A percentile compares a stretch with the other conserved stretches of the same genome.
These are phyloP conservation scores for Numida meleagris DNA, from an alignment of 2,113 vertebrate genomes.

Conservation along the genomic window DNA sequence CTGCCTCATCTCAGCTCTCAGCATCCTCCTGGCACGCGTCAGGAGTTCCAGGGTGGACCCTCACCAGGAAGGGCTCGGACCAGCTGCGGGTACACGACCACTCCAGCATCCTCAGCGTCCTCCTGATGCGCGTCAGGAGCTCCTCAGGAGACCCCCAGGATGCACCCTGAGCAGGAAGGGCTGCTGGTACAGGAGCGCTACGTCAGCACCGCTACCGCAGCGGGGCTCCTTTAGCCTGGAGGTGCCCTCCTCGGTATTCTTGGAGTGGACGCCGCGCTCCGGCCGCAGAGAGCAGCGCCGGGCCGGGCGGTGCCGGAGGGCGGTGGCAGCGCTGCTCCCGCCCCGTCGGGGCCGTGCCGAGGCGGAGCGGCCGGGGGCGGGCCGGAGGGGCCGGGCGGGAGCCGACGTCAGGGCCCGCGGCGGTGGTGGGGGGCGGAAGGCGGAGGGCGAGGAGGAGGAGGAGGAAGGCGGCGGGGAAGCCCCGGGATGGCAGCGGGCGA, in stretches of 20 bases:
- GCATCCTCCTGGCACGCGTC: not conserved
- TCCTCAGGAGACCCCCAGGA: not conserved
- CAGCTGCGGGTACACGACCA: not conserved
- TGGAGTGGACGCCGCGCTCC: not conserved
- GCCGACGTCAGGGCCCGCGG: not conserved
- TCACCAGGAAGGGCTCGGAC: not conserved
- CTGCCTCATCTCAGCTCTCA: not conserved
- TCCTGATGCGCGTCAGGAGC: not conserved
- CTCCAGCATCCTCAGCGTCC: not conserved
- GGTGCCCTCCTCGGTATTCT: not conserved
- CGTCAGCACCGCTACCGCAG: not conserved
- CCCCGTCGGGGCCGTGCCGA: not conserved
- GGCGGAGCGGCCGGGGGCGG: not conserved
- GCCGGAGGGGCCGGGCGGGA: not conserved
- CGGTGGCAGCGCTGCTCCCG: not conserved
- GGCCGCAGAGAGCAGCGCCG: not conserved
- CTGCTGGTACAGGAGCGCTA: not conserved
- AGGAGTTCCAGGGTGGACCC: not conserved
- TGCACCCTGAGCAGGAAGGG: no score
- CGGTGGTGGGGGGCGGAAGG: not conserved
- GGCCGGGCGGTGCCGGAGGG: not conserved
- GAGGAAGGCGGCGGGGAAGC: constrained; percentile 81
- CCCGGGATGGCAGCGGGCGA: constrained; percentile 75
- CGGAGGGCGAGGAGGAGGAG: constrained; percentile 70
- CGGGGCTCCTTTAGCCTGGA: not conserved